These are phyloP conservation scores for Proteles cristata DNA, from an alignment of 2,113 vertebrate species.

Conservation along the genomic window DNA sequence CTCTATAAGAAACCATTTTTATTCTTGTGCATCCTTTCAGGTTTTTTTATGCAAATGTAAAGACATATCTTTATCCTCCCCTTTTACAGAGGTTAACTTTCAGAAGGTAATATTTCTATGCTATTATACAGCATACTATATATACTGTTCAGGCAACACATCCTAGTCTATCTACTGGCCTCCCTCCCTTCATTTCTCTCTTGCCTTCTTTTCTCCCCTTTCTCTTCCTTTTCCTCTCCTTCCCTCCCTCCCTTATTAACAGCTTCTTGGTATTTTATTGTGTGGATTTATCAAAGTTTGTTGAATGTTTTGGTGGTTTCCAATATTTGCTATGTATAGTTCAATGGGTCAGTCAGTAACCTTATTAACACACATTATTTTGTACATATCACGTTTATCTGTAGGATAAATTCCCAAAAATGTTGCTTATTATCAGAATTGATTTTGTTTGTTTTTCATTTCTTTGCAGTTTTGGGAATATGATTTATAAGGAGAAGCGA, in stretches of 20 bases:
- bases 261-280: not conserved
- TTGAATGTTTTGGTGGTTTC: not conserved
- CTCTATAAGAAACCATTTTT: not conserved
- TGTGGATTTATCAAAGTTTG: not conserved
- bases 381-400: not conserved
- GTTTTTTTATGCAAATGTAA: not conserved
- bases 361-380: not conserved
- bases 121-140: not conserved
- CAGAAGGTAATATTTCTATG: not conserved
- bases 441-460: not conserved
- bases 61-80: not conserved
- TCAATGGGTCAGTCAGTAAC: not conserved
- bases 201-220: not conserved
- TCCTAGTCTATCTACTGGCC: not conserved
- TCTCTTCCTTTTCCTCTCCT: not conserved
- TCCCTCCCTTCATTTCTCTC: not conserved
- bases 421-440: constrained; percentile 26
- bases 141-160: not conserved
- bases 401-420: not conserved
- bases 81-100: not conserved
- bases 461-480: constrained; percentile 89
- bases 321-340: not conserved
- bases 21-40: not conserved
- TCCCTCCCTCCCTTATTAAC: not conserved
- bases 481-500: constrained; percentile 91